A percentile compares a stretch with the other conserved stretches of the same genome.
phyloP scores from a whole-genome alignment of 2,113 vertebrate species.

The Suncus etruscus region DNA sequence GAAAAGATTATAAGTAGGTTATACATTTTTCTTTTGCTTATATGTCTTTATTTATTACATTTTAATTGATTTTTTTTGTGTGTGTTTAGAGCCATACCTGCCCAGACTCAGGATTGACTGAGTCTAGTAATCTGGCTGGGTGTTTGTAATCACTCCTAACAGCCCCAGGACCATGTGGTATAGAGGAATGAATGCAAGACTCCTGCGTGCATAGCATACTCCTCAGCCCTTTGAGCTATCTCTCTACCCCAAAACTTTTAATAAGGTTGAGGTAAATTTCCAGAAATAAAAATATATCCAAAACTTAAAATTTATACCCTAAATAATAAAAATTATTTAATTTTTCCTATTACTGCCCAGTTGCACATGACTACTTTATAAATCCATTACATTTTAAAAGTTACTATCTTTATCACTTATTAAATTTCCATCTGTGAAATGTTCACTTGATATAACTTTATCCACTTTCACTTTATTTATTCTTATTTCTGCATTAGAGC shows the following conservation, averaged over 20 bases:
- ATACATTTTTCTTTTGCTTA: neutral
- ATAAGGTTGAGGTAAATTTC: neutral
- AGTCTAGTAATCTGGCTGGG: too few relatives aligned
- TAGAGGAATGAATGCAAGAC: too few relatives aligned
- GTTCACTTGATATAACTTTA: neutral
- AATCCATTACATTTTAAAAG: neutral
- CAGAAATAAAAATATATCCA: neutral
- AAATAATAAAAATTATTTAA: neutral
- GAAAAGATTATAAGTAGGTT: neutral
- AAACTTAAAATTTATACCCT: neutral
- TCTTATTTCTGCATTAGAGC: slow-evolving; percentile 15
- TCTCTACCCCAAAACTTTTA: neutral
- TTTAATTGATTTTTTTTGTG: neutral
- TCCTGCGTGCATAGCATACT: too few relatives aligned
- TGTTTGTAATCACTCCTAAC: too few relatives aligned
- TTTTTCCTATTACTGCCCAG: neutral
- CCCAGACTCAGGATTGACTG: too few relatives aligned
- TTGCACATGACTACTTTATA: neutral
- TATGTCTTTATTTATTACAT: slow-evolving; percentile 10
- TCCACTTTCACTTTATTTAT: slow-evolving; percentile 8
- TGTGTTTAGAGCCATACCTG: too few relatives aligned
- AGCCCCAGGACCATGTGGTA: too few relatives aligned
- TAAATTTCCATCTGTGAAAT: slow-evolving; percentile 26
- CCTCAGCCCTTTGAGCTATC: too few relatives aligned
- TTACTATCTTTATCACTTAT: neutral